Evolutionary conservation across 1,140 invertebrate species (phyloP), one percentile per base, ranked within the genome.

Genomic region (Drosophila hydei): DNA sequence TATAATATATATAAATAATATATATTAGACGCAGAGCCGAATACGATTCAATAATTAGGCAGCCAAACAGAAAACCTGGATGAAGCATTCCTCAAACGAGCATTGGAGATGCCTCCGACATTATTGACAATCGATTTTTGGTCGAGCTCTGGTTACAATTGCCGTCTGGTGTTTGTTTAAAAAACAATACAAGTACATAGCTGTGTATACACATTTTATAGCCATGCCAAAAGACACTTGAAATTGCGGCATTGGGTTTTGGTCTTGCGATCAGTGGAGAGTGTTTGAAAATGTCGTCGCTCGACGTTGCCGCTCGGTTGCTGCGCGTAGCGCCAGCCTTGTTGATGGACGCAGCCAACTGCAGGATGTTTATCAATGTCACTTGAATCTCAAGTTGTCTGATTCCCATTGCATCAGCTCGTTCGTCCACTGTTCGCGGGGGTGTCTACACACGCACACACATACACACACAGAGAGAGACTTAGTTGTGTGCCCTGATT

Each of bases 351-450:
- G 59, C 71, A 50, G 63, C 43, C 81, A 81, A 87, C 81, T 75
- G 81, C 81, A 85, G 81, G 81, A 81, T 85, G 81, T 85, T 85
- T 85, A 85, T 87, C 71, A 72, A 72, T 85, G 50, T 81, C 81
- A 85, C 72, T 83, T 77, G 79, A 77, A 75, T 74, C 77, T 77
- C 74, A 72, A 69, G 72, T 75, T 76, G 68, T 71, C 62, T 56
- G n/a, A 14, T 65, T 65, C 52, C 62, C 69, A 47, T 59, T 72
- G 56, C 68, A 67, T 23, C 45, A 59, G 55, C 30, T 12, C 30
- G 30, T 11, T 7, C 67, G 72, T 75, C 62, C 62, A 60, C 23
- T 71, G 59, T 78, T 70, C 42, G 61, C 72, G 78, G 77, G 78
- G 78, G 72, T 71, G 74, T 61, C 33, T 18, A 9, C 2, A 47